Base-by-base conservation (phyloP, 2,797 vertebrate species). In the Amniataba percoides region DNA sequence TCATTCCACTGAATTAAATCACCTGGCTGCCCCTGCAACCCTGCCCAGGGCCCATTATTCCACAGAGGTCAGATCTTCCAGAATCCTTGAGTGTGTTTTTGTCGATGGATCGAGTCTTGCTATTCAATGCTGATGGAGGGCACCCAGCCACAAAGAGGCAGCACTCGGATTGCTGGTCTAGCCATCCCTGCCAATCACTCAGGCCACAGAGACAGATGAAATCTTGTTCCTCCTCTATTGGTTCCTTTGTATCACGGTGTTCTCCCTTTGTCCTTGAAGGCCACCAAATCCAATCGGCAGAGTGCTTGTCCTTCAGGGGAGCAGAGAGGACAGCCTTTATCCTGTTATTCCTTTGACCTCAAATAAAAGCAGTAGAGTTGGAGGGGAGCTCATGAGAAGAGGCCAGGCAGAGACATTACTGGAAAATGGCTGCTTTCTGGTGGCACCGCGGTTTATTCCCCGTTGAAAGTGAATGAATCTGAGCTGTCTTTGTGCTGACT, bases 281-380 rank as follows among this genome's bases (percentile, higher is more conserved):
- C 87, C 83, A 90, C 89, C 90, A 93, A 93, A 94, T 94, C 90
- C 93, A 94, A 94, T 94, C 84, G 90, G 58, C 83, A 64, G 85
- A 93, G 92, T 93, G 91, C 70, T 85, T 88, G 92, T 91, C 92
- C 93, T 94, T 94, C 91, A 89, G 87, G 57, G 86, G 85, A 91
- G 83, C 91, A 88, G 84, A 53, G 90, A 91, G 91, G 91, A 93
- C 87, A 93, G 83, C 80, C 89, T 92, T 94, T 91, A 94, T 94
- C 92, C 92, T 93, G 92, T 94, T 94, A 93, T 92, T 82, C 90
- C 88, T 92, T 88, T 94, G 94, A 94, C 94, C 92, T 89, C 83
- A 85, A 87, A 87, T 88, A 88, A 89, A 92, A 92, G 89, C 84
- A 66, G 71, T 66, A 25, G 88, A 86, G 82, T 87, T 81, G 53